phyloP scores from a whole-genome alignment of 2,888 invertebrate genomes.

The Abrostola tripartita region DNA sequence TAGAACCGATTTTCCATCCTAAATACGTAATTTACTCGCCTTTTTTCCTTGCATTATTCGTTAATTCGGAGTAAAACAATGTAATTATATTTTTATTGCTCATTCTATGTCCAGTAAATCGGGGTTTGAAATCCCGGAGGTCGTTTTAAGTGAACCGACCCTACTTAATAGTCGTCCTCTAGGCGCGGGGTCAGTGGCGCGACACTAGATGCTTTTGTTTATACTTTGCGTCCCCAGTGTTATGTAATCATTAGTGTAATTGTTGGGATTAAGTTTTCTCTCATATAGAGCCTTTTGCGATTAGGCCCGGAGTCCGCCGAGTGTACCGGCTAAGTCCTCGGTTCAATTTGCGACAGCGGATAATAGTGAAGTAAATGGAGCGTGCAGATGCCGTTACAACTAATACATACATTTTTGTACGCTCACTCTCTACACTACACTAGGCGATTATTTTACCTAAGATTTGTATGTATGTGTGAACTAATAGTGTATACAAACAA shows the following conservation, averaged over 20 bases:
- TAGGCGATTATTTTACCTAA: conserved; percentile 25
- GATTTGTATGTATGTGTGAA: conserved; percentile 4
- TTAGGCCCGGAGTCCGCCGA: conserved; percentile 49
- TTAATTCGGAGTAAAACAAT: conserved; percentile 79
- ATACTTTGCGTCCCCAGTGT: conserved; percentile 75
- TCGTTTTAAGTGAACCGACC: conserved; percentile 80
- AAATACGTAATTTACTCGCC: conserved; percentile 70
- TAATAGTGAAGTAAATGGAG: conserved; percentile 54
- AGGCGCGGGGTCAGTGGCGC: conserved; percentile 70
- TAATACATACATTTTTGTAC: conserved; percentile 49
- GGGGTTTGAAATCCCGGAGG: conserved; percentile 79
- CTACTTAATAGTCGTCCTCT: conserved; percentile 81
- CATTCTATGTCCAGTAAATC: conserved; percentile 85
- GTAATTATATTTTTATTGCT: conserved; percentile 86
- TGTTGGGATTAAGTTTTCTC: conserved; percentile 69
- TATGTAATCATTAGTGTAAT: conserved; percentile 77
- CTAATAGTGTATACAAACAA: conserved; percentile 1
- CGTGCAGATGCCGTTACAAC: conserved; percentile 40
- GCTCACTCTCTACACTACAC: conserved; percentile 37
- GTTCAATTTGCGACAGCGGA: conserved; percentile 57
- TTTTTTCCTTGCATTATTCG: conserved; percentile 72
- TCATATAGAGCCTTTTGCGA: conserved; percentile 64
- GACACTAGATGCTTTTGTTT: conserved; percentile 74
- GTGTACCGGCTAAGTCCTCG: conserved; percentile 46
- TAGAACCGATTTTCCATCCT: conserved; percentile 67